Percentiles rank a stretch among this genome's conserved stretches.
These are phyloP conservation scores for Siniperca scherzeri DNA, from an alignment of 2,797 vertebrate genomes.

Conservation along the genomic window DNA sequence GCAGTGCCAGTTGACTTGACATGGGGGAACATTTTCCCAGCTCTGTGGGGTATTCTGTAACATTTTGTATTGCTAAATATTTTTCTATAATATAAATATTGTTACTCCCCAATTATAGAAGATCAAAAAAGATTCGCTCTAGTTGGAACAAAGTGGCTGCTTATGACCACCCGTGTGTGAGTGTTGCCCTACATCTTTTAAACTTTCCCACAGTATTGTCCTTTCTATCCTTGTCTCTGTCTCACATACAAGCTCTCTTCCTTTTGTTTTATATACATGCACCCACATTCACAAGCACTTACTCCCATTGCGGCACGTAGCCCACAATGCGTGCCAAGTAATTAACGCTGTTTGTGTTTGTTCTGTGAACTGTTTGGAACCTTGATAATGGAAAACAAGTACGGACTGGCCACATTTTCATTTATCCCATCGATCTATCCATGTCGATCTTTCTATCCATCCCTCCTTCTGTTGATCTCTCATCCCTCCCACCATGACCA, in stretches of 20 bases:
- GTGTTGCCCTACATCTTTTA: constrained; percentile 51
- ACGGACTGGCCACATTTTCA: constrained; percentile 60
- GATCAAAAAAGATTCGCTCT: neutral
- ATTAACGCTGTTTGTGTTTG: constrained; percentile 80
- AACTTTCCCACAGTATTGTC: constrained; percentile 69
- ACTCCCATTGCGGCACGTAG: constrained; percentile 60
- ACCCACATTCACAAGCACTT: constrained; percentile 47
- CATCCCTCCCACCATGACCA: constrained; percentile 20
- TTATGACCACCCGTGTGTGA: constrained; percentile 21
- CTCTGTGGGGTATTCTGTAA: neutral
- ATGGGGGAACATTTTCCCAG: neutral
- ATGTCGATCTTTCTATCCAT: constrained; percentile 41
- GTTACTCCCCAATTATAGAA: neutral
- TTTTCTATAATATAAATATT: constrained; percentile 3
- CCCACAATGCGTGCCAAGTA: constrained; percentile 72
- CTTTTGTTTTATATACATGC: constrained; percentile 60
- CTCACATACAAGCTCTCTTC: constrained; percentile 28
- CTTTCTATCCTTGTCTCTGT: constrained; percentile 30
- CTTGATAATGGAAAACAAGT: constrained; percentile 82
- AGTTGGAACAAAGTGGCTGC: constrained; percentile 20
- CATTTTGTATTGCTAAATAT: neutral
- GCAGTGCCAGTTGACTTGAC: neutral
- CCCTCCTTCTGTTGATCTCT: constrained; percentile 31
- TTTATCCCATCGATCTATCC: constrained; percentile 57
- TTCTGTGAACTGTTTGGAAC: constrained; percentile 66